These are phyloP conservation scores for Theocolax elegans DNA, from an alignment of 1,140 invertebrate species.

Conservation along the genomic window DNA sequence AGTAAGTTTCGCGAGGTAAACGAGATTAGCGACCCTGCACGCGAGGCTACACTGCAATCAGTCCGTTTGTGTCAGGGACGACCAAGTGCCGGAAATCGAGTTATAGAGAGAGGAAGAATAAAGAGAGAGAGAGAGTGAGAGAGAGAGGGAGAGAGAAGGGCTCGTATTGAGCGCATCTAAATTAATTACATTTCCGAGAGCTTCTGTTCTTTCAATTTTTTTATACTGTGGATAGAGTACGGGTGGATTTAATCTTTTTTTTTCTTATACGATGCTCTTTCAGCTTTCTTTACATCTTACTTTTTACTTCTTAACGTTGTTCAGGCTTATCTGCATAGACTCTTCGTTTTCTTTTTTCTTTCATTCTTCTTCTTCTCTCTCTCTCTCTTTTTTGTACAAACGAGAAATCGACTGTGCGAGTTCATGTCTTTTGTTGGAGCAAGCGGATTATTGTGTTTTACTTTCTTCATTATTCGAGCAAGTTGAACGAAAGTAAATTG, in stretches of 20 bases:
- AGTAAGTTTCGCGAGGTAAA: conserved; percentile 11
- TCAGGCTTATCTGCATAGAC: too few species aligned
- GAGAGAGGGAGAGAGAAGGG: neutral
- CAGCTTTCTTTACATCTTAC: too few species aligned
- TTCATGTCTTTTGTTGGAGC: too few species aligned
- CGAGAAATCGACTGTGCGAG: too few species aligned
- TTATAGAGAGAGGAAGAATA: neutral
- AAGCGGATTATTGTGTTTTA: too few species aligned
- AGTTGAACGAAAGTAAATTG: too few species aligned
- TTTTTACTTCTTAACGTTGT: too few species aligned
- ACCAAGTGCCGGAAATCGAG: conserved; percentile 8
- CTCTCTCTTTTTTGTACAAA: neutral
- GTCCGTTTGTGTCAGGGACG: neutral
- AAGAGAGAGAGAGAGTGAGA: neutral
- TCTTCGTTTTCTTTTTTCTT: too few species aligned
- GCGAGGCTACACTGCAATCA: neutral
- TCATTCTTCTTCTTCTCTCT: neutral
- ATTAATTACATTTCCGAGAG: conserved; percentile 6
- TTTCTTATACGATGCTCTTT: too few species aligned
- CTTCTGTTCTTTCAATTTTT: conserved; percentile 5
- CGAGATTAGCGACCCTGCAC: neutral
- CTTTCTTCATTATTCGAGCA: too few species aligned
- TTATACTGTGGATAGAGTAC: too few species aligned
- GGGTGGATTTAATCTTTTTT: too few species aligned
- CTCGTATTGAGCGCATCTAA: neutral